Evolutionary conservation across 1,140 invertebrate genomes (phyloP).

Genomic region (Leptinotarsa undecemlineata): DNA sequence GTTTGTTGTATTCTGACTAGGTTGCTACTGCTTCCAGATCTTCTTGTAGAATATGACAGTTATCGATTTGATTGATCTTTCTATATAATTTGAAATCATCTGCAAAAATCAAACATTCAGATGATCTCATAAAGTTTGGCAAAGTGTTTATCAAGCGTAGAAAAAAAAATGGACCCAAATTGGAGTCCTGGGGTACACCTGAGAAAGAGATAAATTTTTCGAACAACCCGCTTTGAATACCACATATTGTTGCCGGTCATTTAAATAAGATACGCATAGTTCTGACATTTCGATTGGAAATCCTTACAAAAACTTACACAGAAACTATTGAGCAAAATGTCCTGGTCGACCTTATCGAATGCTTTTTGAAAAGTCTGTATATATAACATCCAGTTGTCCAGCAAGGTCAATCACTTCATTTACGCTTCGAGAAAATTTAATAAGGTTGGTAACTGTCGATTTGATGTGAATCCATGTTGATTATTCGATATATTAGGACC

Average conservation of each 20-base stretch:
- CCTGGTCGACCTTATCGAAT: slow-evolving; percentile 10
- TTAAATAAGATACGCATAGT: slow-evolving; percentile 4
- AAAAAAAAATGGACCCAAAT: slow-evolving; percentile 4
- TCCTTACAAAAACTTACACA: background rate
- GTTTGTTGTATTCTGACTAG: slow-evolving; percentile 1
- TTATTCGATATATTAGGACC: slow-evolving; percentile 8
- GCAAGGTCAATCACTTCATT: slow-evolving; percentile 3
- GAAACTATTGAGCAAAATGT: slow-evolving; percentile 11
- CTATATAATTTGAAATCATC: slow-evolving; percentile 2
- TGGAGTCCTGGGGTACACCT: slow-evolving; percentile 1
- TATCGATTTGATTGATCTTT: background rate
- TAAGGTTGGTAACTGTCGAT: slow-evolving; percentile 14
- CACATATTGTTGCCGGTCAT: background rate
- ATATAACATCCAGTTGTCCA: slow-evolving; percentile 15
- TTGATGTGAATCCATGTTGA: slow-evolving; percentile 13
- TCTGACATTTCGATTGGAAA: background rate
- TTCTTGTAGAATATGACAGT: background rate
- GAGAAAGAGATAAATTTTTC: background rate
- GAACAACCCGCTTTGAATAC: background rate
- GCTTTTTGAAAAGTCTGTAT: slow-evolving; percentile 10
- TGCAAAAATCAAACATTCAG: background rate
- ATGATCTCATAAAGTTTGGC: background rate
- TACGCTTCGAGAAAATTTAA: slow-evolving; percentile 10
- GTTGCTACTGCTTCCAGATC: slow-evolving; percentile 7
- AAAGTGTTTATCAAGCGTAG: slow-evolving; percentile 4